Evolutionary conservation across 2,888 invertebrate genomes (phyloP).

Genomic region (Vanessa cardui): DNA sequence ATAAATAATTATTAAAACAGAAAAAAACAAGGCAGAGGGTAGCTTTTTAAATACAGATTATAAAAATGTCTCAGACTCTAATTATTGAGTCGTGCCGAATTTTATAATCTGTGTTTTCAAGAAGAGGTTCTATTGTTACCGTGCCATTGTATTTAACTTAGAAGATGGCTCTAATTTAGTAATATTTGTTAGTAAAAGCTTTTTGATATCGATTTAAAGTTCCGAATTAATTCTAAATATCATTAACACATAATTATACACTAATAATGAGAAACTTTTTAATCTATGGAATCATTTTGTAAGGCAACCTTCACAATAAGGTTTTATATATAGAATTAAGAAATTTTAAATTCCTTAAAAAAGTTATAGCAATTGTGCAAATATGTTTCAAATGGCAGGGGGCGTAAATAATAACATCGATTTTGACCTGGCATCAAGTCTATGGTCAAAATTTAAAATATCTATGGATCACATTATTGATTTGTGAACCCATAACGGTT

Average conservation of each 20-base stretch:
- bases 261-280: slow-evolving; percentile 31
- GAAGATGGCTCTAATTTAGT: slow-evolving; percentile 20
- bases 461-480: too few relatives aligned
- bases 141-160: slow-evolving; percentile 6
- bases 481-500: too few relatives aligned
- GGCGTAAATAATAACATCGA: too few relatives aligned
- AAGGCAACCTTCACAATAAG: slow-evolving; percentile 24
- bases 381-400: too few relatives aligned
- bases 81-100: not conserved
- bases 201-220: slow-evolving; percentile 28
- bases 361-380: too few relatives aligned
- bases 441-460: too few relatives aligned
- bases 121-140: slow-evolving; percentile 13
- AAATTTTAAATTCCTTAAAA: not conserved
- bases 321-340: not conserved
- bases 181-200: slow-evolving; percentile 17
- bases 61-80: not conserved
- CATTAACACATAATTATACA: slow-evolving; percentile 25
- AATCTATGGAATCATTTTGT: slow-evolving; percentile 24
- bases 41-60: not conserved
- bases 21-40: not conserved
- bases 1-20: not conserved
- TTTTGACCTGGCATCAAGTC: too few relatives aligned
- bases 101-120: slow-evolving; percentile 2
- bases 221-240: slow-evolving; percentile 35